Evolutionary conservation across 1,140 invertebrate species (phyloP), one percentile per base, ranked within the genome.

Genomic region (Neuroterus valhalla): DNA sequence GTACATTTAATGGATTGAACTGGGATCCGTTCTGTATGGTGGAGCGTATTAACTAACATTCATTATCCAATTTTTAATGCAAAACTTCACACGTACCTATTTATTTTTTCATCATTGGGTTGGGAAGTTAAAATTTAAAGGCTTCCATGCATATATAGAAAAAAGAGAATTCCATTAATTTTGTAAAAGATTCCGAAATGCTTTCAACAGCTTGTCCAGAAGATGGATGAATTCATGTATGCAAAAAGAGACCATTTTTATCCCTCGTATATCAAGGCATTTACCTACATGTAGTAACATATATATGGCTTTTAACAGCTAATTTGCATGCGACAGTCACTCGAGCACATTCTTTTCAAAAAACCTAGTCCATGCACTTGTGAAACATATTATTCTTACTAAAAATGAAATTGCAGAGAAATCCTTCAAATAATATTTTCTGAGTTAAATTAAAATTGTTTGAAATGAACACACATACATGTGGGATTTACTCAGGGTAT

Each of bases 31-130:
- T 23, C 21, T 55, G 50, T 55, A 23, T 55, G 50, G 10, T 55
- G 19, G 23, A 55, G 50, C 19, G 50, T 23, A 55, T 8, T 23
- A 55, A 55, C 50, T 55, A 55, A 21, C 50, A 55, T 55, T 55
- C 50, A 55, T 11, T 52, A 52, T 52, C 5, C 19, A 21, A 1
- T 21, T 17, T 19, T 48, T 17, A 17, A 8, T 48, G n/a, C n/a
- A n/a, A n/a, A n/a, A n/a, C n/a, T n/a, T n/a, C n/a, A n/a, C n/a
- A n/a, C n/a, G n/a, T n/a, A n/a, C n/a, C n/a, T n/a, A n/a, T n/a
- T n/a, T 31, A 0, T 0, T 3, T 31, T 31, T 31, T 31, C 8
- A 3, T 31, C 8, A 31, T 31, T 31, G 4, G 2, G 31, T 31
- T 31, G 3, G 31, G 17, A 48, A 17, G 17, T 48, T 3, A 17